Evolutionary conservation across 2,888 invertebrate genomes (phyloP), one percentile per base, ranked within the genome.

Genomic region (Ormyrus nitidulus): DNA sequence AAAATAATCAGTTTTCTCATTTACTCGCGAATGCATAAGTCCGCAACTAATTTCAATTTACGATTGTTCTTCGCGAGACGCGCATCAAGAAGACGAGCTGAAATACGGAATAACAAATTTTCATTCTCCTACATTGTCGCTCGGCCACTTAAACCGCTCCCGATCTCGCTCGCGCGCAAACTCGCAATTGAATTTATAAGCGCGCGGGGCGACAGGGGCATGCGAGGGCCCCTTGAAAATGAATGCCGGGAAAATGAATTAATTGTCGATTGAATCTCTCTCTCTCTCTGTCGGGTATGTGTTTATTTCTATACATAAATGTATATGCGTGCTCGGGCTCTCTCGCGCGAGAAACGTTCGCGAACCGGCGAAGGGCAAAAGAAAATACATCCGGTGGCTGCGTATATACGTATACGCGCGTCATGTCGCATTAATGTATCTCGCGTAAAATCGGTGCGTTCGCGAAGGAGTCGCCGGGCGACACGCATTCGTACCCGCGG

Each of bases 351-450:
- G 54, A 64, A 44, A 59, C 54, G 56, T 6, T 10, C 46, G 34
- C 11, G 51, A 9, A 34, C 3, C 34, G 66, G 56, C 49, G 69
- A 46, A 54, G 77, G 64, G 72, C 62, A 77, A 74, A 80, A 80
- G 79, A 82, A 80, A 82, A 82, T 77, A 71, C 82, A 80, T 82
- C 82, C 82, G 80, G 82, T 80, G 80, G 74, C 77, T 56, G 48
- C 13, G 49, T 11, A 7, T 46, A 19, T 11, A 48, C 34, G 34
- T 66, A 59, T 70, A 70, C 11, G 77, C 81, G 84, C 83, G 84
- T 84, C 85, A 84, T 85, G 85, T 85, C 82, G 87, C 88, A 88
- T 89, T 88, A 88, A 88, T 88, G 88, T 88, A 89, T 89, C 88
- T 86, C 84, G 81, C 82, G 85, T 86, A 84, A 88, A 88, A 89